Evolutionary conservation across 1,140 invertebrate genomes (phyloP).

Genomic region (Leptestheria dahalacensis): DNA sequence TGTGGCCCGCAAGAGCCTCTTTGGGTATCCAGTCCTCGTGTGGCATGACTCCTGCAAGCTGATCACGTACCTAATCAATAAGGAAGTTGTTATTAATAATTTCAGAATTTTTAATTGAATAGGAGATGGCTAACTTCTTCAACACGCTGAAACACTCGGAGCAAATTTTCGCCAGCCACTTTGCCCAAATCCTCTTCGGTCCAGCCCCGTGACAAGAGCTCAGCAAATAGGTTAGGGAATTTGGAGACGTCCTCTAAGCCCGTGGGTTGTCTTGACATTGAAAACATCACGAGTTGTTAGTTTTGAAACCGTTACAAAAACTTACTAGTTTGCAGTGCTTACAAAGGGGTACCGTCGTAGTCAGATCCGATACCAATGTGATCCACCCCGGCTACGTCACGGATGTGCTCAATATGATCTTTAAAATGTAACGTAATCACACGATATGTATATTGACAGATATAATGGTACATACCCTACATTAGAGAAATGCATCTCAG

Average conservation of each 20-base stretch:
- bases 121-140: conserved; percentile 28
- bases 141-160: conserved; percentile 32
- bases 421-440: background rate
- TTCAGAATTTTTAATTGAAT: background rate
- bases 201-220: conserved; percentile 28
- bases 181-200: conserved; percentile 31
- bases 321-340: background rate
- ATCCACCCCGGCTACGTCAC: conserved; percentile 26
- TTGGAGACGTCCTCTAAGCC: conserved; percentile 80
- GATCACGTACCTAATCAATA: conserved; percentile 2
- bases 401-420: conserved; percentile 36
- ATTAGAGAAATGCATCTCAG: too few species aligned
- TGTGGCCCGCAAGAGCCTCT: background rate
- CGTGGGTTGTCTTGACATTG: conserved; percentile 45
- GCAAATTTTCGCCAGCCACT: conserved; percentile 33
- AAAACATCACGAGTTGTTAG: too few species aligned
- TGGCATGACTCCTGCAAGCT: background rate
- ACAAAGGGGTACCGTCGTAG: conserved; percentile 26
- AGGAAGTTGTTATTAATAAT: background rate
- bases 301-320: background rate
- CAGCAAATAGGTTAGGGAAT: conserved; percentile 59
- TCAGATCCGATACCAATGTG: conserved; percentile 59
- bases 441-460: background rate
- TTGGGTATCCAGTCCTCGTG: conserved; percentile 4
- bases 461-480: too few species aligned